Percentiles rank a stretch among this genome's conserved stretches.
These are phyloP conservation scores for Aphis gossypii DNA, from an alignment of 1,140 invertebrate genomes.

Conservation along the genomic window DNA sequence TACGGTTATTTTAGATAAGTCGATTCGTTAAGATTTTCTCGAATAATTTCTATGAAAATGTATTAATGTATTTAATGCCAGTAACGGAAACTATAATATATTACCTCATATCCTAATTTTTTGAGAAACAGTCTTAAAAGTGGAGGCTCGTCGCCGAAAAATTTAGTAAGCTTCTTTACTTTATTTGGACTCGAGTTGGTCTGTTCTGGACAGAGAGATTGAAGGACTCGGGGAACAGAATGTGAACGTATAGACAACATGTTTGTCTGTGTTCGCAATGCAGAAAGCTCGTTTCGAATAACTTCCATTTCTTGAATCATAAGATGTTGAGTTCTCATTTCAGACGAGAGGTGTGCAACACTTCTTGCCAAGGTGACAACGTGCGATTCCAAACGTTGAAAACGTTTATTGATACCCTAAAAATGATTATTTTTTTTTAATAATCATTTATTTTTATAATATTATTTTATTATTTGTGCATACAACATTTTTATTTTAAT, in stretches of 20 bases:
- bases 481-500: background rate
- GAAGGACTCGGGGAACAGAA: conserved; percentile 64
- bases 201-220: conserved; percentile 63
- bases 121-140: conserved; percentile 87
- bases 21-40: no score
- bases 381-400: conserved; percentile 89
- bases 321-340: conserved; percentile 89
- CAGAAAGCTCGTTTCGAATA: conserved; percentile 82
- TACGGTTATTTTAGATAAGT: no score
- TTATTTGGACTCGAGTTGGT: conserved; percentile 77
- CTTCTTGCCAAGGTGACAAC: conserved; percentile 89
- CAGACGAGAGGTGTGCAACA: conserved; percentile 90
- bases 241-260: conserved; percentile 68
- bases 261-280: conserved; percentile 75
- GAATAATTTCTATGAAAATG: no score
- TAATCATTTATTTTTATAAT: conserved; percentile 30
- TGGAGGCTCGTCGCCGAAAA: conserved; percentile 93
- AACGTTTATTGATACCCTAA: conserved; percentile 85
- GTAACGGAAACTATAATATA: background rate
- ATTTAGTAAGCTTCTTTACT: conserved; percentile 85
- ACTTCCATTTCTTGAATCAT: conserved; percentile 89
- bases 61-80: no score
- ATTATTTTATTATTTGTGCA: background rate
- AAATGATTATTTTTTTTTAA: conserved; percentile 49
- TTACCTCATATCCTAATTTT: conserved; percentile 92